Percentiles rank a stretch among this genome's conserved stretches.
Conservation (phyloP, 2,113 vertebrate genomes). For the Ptilorrhoa leucosticta region DNA sequence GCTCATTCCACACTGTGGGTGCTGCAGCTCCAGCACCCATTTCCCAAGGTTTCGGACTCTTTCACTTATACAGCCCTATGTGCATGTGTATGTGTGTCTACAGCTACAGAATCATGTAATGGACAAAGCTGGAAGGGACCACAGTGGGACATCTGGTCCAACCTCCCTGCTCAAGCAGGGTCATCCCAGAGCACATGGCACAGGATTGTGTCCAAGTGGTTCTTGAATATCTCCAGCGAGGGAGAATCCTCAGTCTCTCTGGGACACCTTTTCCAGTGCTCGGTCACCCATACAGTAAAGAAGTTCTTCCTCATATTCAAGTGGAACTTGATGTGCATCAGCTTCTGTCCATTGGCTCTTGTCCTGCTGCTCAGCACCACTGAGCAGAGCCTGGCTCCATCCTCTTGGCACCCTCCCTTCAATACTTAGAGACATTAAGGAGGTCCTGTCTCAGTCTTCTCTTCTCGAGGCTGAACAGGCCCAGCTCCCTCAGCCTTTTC, state of each 20-base stretch:
- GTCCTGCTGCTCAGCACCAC: neutral
- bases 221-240: neutral
- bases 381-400: neutral
- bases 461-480: neutral
- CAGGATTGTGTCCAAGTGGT: neutral
- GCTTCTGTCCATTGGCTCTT: neutral
- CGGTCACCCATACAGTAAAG: neutral
- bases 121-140: neutral
- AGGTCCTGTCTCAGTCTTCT: neutral
- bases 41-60: neutral
- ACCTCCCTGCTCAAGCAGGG: neutral
- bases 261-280: neutral
- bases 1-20: neutral
- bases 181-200: neutral
- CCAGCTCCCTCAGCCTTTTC: neutral
- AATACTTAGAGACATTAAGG: rapidly evolving
- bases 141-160: neutral
- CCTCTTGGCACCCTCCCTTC: neutral
- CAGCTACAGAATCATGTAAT: neutral
- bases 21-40: neutral
- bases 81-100: neutral
- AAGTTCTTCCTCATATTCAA: neutral
- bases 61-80: neutral
- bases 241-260: neutral
- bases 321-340: neutral